Evolutionary conservation across 2,888 invertebrate genomes (phyloP), one percentile per base, ranked within the genome.

Genomic region (Leucoptera coffeella): DNA sequence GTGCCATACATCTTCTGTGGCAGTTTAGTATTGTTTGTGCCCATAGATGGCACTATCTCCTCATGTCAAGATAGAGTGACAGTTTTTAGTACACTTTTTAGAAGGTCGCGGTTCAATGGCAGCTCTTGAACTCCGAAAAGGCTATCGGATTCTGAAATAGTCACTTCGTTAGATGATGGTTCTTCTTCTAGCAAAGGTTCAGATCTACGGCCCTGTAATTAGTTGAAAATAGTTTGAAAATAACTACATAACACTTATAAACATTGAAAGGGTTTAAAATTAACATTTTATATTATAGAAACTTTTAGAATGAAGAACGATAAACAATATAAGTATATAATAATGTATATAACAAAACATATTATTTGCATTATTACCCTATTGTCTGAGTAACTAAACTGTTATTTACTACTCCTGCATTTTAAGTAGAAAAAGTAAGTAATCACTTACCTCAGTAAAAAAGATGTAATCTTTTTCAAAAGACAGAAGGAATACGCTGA

Each of bases 391-490:
- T n/a, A n/a, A n/a, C n/a, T n/a, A n/a, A n/a, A n/a, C n/a, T n/a
- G n/a, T n/a, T n/a, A n/a, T n/a, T n/a, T n/a, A n/a, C n/a, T n/a
- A n/a, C n/a, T n/a, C n/a, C n/a, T n/a, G n/a, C n/a, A n/a, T n/a
- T n/a, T n/a, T n/a, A n/a, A n/a, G n/a, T n/a, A n/a, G n/a, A n/a
- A n/a, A n/a, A n/a, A n/a, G n/a, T n/a, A 17, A 9, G 17, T 17
- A 17, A 17, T 17, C 6, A 35, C 44, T 45, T 39, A 65, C 67
- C 50, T 60, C 59, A 25, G 67, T 46, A 50, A 69, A 62, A 53
- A 61, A 62, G 39, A 49, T 42, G 35, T 64, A 64, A 26, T 69
- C 69, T 40, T 57, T 67, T 38, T 64, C 57, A 45, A 64, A 69
- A 23, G 65, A 47, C 29, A 67, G 35, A 49, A 69, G 55, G 45